Conservation (phyloP, 2,113 vertebrate species). For the Numida meleagris region DNA sequence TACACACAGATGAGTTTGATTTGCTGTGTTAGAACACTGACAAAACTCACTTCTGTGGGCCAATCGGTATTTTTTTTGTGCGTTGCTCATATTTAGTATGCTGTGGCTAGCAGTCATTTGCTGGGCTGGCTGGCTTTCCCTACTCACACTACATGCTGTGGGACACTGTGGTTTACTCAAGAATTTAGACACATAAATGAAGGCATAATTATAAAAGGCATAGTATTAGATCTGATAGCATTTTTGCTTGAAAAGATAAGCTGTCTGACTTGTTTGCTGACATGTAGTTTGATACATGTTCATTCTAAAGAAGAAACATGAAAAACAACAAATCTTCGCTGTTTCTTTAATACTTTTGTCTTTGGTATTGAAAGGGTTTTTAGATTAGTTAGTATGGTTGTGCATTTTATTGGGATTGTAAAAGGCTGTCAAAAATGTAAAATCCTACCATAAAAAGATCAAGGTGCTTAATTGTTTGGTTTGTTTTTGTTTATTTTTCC, state of each 20-base stretch:
- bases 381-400: neutral
- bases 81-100: neutral
- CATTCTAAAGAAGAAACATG: neutral
- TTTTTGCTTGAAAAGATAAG: neutral
- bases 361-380: neutral
- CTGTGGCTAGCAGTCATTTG: neutral
- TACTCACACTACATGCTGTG: neutral
- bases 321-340: neutral
- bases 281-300: neutral
- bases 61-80: neutral
- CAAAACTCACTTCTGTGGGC: neutral
- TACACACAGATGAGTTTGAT: neutral
- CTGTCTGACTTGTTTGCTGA: neutral
- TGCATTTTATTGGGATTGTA: neutral
- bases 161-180: neutral
- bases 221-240: neutral
- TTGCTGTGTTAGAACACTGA: neutral
- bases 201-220: neutral
- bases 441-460: neutral
- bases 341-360: neutral
- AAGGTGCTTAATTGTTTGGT: too few relatives aligned
- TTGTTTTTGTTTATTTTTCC: neutral
- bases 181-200: neutral
- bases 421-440: neutral
- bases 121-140: neutral